Evolutionary conservation across 2,797 vertebrate genomes (phyloP).

Genomic region (Micropoecilia bifurca): DNA sequence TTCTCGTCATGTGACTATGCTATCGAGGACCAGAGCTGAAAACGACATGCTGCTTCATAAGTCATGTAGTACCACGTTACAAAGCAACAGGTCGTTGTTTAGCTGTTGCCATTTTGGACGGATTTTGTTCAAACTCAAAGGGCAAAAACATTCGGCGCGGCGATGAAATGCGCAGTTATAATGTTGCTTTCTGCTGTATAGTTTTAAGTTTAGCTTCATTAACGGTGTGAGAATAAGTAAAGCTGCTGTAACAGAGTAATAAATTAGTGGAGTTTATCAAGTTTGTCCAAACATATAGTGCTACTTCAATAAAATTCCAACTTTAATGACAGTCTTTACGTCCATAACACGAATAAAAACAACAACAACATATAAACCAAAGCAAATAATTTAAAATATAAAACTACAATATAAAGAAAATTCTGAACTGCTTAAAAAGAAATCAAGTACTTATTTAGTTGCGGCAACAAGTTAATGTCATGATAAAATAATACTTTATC

Average conservation of each 20-base stretch:
- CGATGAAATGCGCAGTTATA: background rate
- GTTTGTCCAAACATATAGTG: background rate
- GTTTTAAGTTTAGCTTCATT: background rate
- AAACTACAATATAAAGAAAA: background rate
- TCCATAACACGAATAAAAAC: too few species aligned
- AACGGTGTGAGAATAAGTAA: background rate
- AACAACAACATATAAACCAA: too few species aligned
- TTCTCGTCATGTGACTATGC: background rate
- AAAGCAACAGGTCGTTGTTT: background rate
- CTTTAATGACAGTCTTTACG: background rate
- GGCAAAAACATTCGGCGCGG: background rate
- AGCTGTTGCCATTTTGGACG: background rate
- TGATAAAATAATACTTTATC: background rate
- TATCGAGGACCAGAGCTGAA: background rate
- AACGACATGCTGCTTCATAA: background rate
- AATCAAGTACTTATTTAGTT: background rate
- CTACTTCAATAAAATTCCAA: background rate
- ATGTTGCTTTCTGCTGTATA: background rate
- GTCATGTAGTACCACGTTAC: background rate
- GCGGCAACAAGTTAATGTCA: background rate
- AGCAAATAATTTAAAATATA: background rate
- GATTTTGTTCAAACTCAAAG: background rate
- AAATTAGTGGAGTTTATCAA: background rate
- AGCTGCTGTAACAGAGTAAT: background rate
- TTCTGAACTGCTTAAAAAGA: background rate